Base-by-base conservation (phyloP, 23 tunicate species). In the Trididemnum nubilum region DNA sequence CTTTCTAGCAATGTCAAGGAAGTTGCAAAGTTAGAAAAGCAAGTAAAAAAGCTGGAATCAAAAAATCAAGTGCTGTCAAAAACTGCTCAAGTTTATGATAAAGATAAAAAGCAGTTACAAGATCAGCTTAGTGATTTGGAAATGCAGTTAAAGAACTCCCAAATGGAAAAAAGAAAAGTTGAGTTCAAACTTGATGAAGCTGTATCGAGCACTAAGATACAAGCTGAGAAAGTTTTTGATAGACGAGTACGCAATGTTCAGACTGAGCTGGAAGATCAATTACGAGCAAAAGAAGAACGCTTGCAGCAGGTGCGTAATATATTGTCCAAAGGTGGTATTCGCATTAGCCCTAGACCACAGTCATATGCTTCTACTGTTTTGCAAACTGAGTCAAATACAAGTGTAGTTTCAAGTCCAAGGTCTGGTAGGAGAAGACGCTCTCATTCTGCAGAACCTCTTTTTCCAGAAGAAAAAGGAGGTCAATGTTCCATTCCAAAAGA, bases 21-120 rank as follows among this genome's bases (percentile, higher is more conserved):
- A 18, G 80, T 88, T 40, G 78, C 80, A 0, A 87, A 90, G 72
- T 44, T 93, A 79, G 98, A 93, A 52, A 75, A 87, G 64, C 92
- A 93, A 73, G 87, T 93, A 33, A 85, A 85, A 36, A 93, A 87
- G 63, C 89, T 93, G 0, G 98, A 93, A 54, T 87, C 98, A 24
- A 93, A 93, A 85, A 93, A 93, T 80, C 98, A 93, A 81, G 93
- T 93, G 18, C 70, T 93, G 30, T 67, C 89, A 2, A 83, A 76
- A 52, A 93, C 98, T 7, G 83, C 98, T 27, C 83, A 87, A 84
- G 85, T 88, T 21, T 93, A 74, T 81, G 93, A 93, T 54, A 87
- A 80, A 28, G 98, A 93, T 34, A 93, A 93, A 51, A 87, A 93
- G 44, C 72, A 57, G 50, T 78, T 92, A 2, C 86, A 87, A 25